Conservation (phyloP, 2,797 vertebrate genomes). For the Hemibagrus guttatus region DNA sequence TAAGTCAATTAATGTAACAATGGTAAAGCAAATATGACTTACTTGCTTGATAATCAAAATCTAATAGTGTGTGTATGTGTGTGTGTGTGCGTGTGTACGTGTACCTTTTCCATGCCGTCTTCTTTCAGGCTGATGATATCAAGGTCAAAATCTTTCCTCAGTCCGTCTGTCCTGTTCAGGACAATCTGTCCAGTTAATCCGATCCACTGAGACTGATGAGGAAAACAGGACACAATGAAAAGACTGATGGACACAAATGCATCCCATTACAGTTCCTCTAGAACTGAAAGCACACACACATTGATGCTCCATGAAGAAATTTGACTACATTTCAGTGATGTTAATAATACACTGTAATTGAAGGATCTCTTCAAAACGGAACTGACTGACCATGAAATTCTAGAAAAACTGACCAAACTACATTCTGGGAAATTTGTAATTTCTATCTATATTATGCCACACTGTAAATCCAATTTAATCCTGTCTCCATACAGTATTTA, state of each 20-base stretch:
- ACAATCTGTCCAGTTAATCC: conserved; percentile 93
- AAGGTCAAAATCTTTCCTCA: conserved; percentile 95
- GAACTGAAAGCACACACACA: not conserved
- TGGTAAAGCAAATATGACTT: not conserved
- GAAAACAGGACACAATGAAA: conserved; percentile 5
- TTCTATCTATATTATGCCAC: not conserved
- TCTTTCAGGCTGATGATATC: conserved; percentile 98
- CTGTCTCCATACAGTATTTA: no score
- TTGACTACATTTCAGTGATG: not conserved
- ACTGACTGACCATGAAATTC: not conserved
- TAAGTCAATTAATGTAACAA: not conserved
- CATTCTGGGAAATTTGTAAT: not conserved
- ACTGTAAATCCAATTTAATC: not conserved
- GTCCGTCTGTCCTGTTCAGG: conserved; percentile 93
- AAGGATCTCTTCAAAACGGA: not conserved
- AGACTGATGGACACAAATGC: not conserved
- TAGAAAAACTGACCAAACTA: not conserved
- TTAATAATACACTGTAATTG: not conserved
- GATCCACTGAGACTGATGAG: conserved; percentile 86
- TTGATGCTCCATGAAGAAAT: not conserved
- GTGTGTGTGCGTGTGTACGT: not conserved
- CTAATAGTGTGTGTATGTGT: not conserved
- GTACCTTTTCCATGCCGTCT: conserved; percentile 95
- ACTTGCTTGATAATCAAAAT: not conserved
- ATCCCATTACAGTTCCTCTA: not conserved